phyloP scores from a whole-genome alignment of 2,113 vertebrate genomes.

The Thalassarche chlororhynchos region DNA sequence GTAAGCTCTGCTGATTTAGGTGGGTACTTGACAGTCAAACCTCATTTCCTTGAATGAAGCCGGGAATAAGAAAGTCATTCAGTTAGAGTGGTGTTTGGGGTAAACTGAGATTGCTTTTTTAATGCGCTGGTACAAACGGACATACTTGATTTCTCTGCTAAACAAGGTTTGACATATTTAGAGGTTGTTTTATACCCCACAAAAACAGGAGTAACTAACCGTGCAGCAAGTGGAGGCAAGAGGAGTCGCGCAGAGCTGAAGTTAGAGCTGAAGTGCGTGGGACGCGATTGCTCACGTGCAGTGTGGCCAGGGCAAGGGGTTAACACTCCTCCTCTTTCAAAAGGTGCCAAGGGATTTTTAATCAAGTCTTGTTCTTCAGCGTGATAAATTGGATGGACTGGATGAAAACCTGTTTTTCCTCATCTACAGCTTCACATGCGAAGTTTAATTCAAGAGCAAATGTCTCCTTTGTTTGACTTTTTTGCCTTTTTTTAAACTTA shows the following conservation, averaged over 20 bases:
- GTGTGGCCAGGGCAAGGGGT: background rate
- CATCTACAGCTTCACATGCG: background rate
- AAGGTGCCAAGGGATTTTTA: background rate
- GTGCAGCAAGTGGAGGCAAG: background rate
- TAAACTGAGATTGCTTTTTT: background rate
- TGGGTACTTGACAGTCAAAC: background rate
- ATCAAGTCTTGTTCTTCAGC: background rate
- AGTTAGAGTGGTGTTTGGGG: background rate
- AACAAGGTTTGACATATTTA: background rate
- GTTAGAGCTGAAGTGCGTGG: background rate
- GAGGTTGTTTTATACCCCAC: background rate
- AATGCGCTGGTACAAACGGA: background rate
- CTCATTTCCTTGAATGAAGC: slow-evolving; percentile 14
- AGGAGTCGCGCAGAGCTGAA: background rate
- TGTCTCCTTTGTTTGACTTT: background rate
- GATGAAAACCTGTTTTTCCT: background rate
- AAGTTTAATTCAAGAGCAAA: background rate
- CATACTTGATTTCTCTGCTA: background rate
- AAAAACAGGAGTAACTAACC: background rate
- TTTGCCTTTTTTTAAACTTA: background rate
- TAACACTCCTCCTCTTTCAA: background rate
- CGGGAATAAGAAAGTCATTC: background rate
- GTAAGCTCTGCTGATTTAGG: background rate
- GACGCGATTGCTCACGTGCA: background rate
- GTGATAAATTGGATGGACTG: background rate